Evolutionary conservation across 1,140 invertebrate species (phyloP).

Genomic region (Sycobia sp.): DNA sequence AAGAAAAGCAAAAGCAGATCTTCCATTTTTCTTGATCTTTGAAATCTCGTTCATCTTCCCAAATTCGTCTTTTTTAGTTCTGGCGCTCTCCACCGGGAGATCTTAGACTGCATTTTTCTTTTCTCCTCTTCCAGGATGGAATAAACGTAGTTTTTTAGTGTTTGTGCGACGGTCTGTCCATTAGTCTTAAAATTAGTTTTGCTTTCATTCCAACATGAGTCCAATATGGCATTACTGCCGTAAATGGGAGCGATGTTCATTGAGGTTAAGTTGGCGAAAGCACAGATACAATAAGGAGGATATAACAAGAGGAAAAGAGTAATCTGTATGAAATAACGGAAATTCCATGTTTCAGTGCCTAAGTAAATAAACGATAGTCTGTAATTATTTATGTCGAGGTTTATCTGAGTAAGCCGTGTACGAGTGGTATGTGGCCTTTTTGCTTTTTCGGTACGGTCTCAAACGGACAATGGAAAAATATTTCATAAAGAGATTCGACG

Average conservation of each 20-base stretch:
- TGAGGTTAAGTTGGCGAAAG: background rate
- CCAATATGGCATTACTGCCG: background rate
- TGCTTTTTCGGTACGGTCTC: constrained; percentile 23
- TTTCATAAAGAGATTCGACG: constrained; percentile 1
- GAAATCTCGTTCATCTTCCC: constrained; percentile 15
- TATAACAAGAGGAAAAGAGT: too few relatives aligned
- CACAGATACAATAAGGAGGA: background rate
- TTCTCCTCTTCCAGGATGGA: constrained; percentile 5
- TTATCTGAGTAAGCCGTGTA: constrained; percentile 22
- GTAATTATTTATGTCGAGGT: constrained; percentile 37
- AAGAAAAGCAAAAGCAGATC: background rate
- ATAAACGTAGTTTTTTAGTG: background rate
- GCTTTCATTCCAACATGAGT: background rate
- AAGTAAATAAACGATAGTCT: constrained; percentile 41
- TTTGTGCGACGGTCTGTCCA: background rate
- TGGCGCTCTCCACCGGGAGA: background rate
- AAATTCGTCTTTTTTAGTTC: constrained; percentile 8
- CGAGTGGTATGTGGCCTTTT: constrained; percentile 31
- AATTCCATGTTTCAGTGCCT: constrained; percentile 46
- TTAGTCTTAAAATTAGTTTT: background rate
- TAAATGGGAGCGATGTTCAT: background rate
- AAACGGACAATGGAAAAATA: constrained; percentile 13
- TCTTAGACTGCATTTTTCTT: too few relatives aligned
- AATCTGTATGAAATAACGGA: constrained; percentile 24
- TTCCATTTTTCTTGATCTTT: constrained; percentile 9